phyloP scores from a whole-genome alignment of 1,140 invertebrate genomes.

The Aethina tumida region DNA sequence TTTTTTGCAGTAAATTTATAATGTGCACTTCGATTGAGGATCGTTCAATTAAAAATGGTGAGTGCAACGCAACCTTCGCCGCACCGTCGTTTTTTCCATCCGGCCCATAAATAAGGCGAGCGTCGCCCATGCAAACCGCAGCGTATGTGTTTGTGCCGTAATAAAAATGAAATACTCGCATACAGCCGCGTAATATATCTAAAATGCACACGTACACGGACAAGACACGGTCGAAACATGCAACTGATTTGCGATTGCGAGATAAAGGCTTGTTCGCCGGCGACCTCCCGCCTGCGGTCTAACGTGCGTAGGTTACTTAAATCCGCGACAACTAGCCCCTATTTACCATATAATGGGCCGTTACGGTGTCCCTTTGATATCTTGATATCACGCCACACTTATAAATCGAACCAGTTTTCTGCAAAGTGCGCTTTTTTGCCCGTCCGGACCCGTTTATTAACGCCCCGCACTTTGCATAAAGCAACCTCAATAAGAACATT shows the following conservation, averaged over 20 bases:
- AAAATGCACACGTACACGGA: conserved; percentile 10
- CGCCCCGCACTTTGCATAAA: too few species aligned
- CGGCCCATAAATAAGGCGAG: too few species aligned
- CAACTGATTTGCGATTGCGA: conserved; percentile 22
- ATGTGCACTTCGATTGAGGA: too few species aligned
- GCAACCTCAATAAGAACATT: too few species aligned
- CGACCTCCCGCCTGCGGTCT: conserved; percentile 4
- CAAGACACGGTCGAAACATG: conserved; percentile 18
- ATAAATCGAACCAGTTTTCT: conserved; percentile 11
- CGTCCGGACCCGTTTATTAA: too few species aligned
- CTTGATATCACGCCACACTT: conserved; percentile 15
- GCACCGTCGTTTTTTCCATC: too few species aligned
- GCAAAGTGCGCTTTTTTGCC: not conserved
- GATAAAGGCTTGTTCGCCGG: conserved; percentile 17
- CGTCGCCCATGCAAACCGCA: too few species aligned
- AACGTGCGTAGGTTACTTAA: conserved; percentile 14
- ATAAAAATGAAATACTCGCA: conserved; percentile 7
- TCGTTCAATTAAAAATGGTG: too few species aligned
- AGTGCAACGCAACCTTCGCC: too few species aligned
- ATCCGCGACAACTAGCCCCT: conserved; percentile 15
- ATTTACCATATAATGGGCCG: conserved; percentile 26
- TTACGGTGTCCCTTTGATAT: conserved; percentile 19
- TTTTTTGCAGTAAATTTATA: too few species aligned
- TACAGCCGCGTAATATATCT: conserved; percentile 10
- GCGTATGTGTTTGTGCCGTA: not conserved